Evolutionary conservation across 2,797 vertebrate genomes (phyloP).

Genomic region (Diplodus puntazzo): DNA sequence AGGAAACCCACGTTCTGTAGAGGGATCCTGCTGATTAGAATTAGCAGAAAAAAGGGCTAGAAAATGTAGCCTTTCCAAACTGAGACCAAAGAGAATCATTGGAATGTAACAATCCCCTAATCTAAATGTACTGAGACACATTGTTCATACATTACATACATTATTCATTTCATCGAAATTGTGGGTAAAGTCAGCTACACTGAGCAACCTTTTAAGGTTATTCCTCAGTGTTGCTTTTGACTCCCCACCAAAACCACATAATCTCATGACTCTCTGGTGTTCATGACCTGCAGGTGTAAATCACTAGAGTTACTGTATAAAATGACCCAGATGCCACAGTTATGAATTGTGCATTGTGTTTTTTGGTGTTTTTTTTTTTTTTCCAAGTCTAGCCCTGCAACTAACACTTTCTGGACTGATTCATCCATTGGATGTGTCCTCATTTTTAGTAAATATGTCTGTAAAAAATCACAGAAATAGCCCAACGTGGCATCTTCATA

Average conservation of each 20-base stretch:
- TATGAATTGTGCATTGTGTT: background rate
- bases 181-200: background rate
- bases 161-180: background rate
- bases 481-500: background rate
- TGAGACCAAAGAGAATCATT: background rate
- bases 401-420: background rate
- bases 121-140: background rate
- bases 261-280: slow-evolving; percentile 56
- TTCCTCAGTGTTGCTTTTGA: slow-evolving; percentile 1
- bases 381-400: background rate
- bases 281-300: slow-evolving; percentile 45
- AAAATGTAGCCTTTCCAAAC: background rate
- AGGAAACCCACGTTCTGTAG: background rate
- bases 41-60: background rate
- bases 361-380: background rate
- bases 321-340: slow-evolving; percentile 5
- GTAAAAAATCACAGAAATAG: background rate
- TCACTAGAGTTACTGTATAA: background rate
- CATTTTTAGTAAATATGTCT: background rate
- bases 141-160: too few species aligned
- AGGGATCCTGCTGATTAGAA: background rate
- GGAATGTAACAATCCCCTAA: too few species aligned
- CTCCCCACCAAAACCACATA: background rate
- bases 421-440: background rate
- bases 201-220: background rate